Evolutionary conservation across 1,140 invertebrate species (phyloP).

Genomic region (Radopholus similis): DNA sequence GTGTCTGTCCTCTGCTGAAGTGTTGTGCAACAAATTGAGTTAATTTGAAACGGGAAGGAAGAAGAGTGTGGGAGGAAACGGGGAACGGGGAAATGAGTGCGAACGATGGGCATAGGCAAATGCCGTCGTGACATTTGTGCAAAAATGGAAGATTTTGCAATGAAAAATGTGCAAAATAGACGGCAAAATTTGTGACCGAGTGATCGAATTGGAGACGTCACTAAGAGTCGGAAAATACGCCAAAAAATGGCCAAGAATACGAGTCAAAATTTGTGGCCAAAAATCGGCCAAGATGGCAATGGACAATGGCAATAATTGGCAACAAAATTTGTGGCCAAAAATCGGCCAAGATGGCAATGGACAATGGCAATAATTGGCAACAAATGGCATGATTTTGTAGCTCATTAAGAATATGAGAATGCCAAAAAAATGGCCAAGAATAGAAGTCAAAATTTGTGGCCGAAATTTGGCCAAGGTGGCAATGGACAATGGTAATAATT

Average conservation of each 20-base stretch:
- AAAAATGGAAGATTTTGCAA: no score
- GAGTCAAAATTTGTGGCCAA: background rate
- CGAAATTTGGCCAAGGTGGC: background rate
- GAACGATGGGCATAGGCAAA: no score
- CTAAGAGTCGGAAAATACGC: background rate
- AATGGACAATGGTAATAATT: background rate
- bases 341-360: background rate
- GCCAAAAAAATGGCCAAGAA: background rate
- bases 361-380: background rate
- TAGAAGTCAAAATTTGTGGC: background rate
- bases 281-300: background rate
- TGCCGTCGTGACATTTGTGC: no score
- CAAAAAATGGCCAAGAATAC: background rate
- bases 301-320: background rate
- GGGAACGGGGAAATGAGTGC: background rate
- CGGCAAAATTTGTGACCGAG: no score
- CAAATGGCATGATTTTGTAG: constrained; percentile 53
- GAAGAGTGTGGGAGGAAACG: no score
- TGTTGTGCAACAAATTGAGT: background rate
- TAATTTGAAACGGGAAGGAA: no score
- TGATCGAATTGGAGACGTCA: no score
- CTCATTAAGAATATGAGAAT: background rate
- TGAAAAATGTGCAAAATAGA: background rate
- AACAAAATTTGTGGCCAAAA: background rate
- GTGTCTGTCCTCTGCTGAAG: background rate